Base-by-base conservation (phyloP, 2,888 invertebrate genomes). In the Caenorhabditis sp. region DNA sequence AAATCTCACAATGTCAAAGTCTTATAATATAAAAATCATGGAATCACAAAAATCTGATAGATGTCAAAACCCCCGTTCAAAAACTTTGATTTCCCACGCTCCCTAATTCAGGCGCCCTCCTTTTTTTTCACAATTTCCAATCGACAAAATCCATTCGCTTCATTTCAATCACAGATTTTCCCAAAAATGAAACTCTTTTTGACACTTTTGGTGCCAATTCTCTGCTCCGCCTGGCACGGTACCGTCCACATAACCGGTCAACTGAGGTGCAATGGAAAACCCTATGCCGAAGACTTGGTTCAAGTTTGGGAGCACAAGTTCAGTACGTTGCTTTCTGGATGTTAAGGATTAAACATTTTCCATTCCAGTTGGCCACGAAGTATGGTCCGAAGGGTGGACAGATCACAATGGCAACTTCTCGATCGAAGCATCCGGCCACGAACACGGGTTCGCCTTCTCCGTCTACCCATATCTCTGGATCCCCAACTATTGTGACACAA, bases 291-390 rank as follows among this genome's bases (percentile, higher is more conserved):
- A 7, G 58, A 58, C 12, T 58, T 31, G 58, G 58, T 58, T 31
- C 58, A 58, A 58, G 58, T 58, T 31, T 58, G 58, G 58, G 58
- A 58, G 58, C 58, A 58, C 7, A 58, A 58, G 31, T 58, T 58
- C 19, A 58, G 58, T 58, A 7, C 31, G 58, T 58, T 28, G 6
- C n/a, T n/a, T n/a, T n/a, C n/a, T n/a, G n/a, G n/a, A n/a, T n/a
- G n/a, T n/a, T n/a, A n/a, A n/a, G n/a, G n/a, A n/a, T n/a, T n/a
- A n/a, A n/a, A n/a, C n/a, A n/a, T n/a, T n/a, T n/a, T n/a, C n/a
- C n/a, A 5, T 59, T 59, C 5, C 59, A 59, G 59, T 59, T 5
- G 59, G 59, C 2, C 59, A 59, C 59, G 59, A 59, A 22, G 38
- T 35, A 3, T 59, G 59, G 59, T 22, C 4, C 10, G 38, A 59